Conservation (phyloP, 2,113 vertebrate genomes). For the Eupsittula cactorum region DNA sequence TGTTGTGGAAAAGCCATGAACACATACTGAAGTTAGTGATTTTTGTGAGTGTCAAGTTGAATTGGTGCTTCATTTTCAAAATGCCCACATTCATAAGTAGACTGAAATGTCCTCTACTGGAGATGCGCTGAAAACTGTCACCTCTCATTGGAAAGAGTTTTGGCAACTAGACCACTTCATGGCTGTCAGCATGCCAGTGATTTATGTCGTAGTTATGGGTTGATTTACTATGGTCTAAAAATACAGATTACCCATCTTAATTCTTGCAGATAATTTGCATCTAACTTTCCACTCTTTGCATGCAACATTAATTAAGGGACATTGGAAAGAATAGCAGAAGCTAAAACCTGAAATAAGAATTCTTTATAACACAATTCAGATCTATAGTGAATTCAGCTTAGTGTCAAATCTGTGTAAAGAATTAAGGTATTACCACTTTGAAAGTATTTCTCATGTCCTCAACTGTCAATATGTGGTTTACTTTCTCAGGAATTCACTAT, state of each 20-base stretch:
- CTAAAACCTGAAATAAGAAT: background rate
- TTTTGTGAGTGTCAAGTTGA: background rate
- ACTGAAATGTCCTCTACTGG: background rate
- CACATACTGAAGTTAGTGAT: background rate
- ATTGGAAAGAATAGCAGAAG: background rate
- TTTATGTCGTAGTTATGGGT: background rate
- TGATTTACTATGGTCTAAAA: background rate
- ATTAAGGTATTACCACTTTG: background rate
- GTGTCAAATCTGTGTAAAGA: background rate
- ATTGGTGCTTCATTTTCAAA: background rate
- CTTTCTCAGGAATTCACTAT: slow-evolving; percentile 28
- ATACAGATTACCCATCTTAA: background rate
- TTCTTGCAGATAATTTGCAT: background rate
- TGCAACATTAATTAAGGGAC: background rate
- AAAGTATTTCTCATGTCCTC: slow-evolving; percentile 37
- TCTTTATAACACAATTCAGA: background rate
- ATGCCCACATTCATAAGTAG: background rate
- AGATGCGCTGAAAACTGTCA: background rate
- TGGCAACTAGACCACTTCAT: background rate
- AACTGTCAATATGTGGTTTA: slow-evolving; percentile 43
- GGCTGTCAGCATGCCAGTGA: background rate
- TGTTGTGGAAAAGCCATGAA: background rate
- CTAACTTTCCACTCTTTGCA: background rate
- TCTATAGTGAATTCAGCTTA: background rate
- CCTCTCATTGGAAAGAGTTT: background rate